A percentile compares a stretch with the other conserved stretches of the same genome.
These are phyloP conservation scores for Clepsis dumicolana DNA, from an alignment of 2,888 invertebrate genomes.

Conservation along the genomic window DNA sequence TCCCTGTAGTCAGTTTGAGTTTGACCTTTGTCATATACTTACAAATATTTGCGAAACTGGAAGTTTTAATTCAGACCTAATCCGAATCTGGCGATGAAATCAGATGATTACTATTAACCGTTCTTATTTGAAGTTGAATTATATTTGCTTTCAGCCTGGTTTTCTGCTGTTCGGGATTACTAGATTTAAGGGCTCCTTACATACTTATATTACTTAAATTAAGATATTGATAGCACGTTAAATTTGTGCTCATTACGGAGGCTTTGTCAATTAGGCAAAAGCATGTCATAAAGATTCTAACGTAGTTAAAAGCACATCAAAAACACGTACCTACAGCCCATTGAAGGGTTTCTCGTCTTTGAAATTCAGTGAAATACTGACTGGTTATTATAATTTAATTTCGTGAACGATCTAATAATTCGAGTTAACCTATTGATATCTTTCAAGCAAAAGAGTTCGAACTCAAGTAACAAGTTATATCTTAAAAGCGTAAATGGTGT, in stretches of 20 bases:
- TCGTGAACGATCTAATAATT: background rate
- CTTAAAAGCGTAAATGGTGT: too few relatives aligned
- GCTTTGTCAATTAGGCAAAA: background rate
- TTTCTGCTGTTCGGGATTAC: too few relatives aligned
- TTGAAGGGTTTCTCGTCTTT: slow-evolving; percentile 1
- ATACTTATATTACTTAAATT: background rate
- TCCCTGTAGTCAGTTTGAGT: too few relatives aligned
- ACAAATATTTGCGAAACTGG: too few relatives aligned
- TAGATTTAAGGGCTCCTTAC: too few relatives aligned
- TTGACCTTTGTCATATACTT: too few relatives aligned
- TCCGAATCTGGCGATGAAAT: too few relatives aligned
- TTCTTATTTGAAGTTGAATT: background rate
- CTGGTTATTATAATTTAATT: background rate
- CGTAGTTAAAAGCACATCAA: slow-evolving; percentile 12
- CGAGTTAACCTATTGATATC: too few relatives aligned
- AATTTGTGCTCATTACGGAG: background rate
- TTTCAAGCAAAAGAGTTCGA: too few relatives aligned
- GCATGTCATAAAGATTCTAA: slow-evolving; percentile 10
- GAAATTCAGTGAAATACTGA: slow-evolving; percentile 8
- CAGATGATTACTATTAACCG: too few relatives aligned
- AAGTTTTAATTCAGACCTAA: too few relatives aligned
- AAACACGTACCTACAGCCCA: background rate
- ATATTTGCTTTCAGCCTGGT: background rate
- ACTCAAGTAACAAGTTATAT: too few relatives aligned
- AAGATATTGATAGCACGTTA: background rate